Conservation (phyloP, 1,140 invertebrate species). For the Procambarus clarkii region DNA sequence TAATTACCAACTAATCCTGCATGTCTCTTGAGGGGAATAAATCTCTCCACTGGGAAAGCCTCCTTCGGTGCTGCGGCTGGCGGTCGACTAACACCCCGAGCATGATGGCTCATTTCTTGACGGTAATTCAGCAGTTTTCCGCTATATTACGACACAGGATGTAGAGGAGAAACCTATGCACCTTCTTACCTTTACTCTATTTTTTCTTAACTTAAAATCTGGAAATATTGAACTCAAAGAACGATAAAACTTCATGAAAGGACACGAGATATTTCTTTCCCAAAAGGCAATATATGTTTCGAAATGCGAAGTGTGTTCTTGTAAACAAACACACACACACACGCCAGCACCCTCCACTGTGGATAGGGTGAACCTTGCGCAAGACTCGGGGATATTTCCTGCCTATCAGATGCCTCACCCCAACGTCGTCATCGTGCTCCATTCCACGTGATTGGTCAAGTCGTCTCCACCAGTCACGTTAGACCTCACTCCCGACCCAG, state of each 20-base stretch:
- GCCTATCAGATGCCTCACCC: conserved; percentile 37
- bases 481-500: background rate
- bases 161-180: background rate
- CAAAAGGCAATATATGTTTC: too few species aligned
- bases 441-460: conserved; percentile 59
- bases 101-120: conserved; percentile 43
- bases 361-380: background rate
- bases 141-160: conserved; percentile 43
- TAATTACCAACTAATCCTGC: too few species aligned
- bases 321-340: too few species aligned
- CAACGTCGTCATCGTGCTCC: conserved; percentile 15
- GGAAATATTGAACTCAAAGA: too few species aligned
- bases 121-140: conserved; percentile 50
- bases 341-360: too few species aligned
- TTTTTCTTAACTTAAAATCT: too few species aligned
- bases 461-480: conserved; percentile 42
- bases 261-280: too few species aligned
- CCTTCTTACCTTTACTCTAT: background rate
- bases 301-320: too few species aligned
- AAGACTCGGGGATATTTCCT: conserved; percentile 38
- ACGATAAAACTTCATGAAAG: too few species aligned
- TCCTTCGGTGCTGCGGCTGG: background rate
- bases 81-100: conserved; percentile 24
- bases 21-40: too few species aligned
- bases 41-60: background rate